phyloP scores from a whole-genome alignment of 2,888 invertebrate species.

The Campopleginae sp. region DNA sequence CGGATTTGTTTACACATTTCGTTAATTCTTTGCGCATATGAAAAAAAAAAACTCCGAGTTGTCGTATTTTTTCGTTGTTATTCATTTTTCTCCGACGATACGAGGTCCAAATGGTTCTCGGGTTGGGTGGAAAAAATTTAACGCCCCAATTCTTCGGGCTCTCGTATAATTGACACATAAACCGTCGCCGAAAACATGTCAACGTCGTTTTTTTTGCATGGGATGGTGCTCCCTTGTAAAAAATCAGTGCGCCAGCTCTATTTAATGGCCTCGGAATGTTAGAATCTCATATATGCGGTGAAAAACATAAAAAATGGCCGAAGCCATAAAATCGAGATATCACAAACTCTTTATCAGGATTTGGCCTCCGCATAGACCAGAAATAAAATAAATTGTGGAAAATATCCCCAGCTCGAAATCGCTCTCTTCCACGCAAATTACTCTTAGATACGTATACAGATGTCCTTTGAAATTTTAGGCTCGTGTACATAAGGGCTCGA shows the following conservation, averaged over 20 bases:
- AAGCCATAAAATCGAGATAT: conserved; percentile 12
- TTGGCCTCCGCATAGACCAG: not conserved
- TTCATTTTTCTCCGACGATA: not conserved
- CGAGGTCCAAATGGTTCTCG: not conserved
- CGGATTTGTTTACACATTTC: not conserved
- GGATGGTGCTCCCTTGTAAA: not conserved
- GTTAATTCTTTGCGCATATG: not conserved
- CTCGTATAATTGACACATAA: not conserved
- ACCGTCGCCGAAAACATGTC: too few relatives aligned
- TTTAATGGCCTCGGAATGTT: not conserved
- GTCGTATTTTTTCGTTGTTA: not conserved
- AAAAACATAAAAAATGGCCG: not conserved
- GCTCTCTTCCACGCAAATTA: conserved; percentile 12
- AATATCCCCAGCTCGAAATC: not conserved
- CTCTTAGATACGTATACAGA: not conserved
- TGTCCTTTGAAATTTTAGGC: conserved; percentile 11
- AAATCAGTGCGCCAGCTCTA: not conserved
- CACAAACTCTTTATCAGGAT: not conserved
- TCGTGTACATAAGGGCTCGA: conserved; percentile 17
- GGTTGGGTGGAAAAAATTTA: not conserved
- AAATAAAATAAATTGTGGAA: conserved; percentile 2
- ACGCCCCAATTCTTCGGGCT: not conserved
- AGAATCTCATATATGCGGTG: not conserved
- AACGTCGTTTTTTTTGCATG: too few relatives aligned
- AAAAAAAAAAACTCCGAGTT: too few relatives aligned